Percentiles rank a stretch among this genome's conserved stretches.
These are phyloP conservation scores for Brachyhypopomus occidentalis DNA, from an alignment of 2,113 vertebrate species.

Conservation along the genomic window DNA sequence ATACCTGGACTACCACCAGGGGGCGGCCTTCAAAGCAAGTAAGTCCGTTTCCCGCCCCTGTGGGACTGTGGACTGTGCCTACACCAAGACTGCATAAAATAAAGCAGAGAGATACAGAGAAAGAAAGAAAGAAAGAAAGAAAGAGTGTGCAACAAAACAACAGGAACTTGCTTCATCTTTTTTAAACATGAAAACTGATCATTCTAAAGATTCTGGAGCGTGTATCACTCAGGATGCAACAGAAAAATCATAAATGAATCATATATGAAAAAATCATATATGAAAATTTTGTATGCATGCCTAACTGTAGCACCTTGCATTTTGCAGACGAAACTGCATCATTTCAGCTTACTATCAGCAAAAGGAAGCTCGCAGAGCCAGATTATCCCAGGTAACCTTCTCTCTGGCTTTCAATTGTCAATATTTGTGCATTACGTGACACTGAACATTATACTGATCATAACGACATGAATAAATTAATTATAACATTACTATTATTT, in stretches of 20 bases:
- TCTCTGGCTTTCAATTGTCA: not conserved
- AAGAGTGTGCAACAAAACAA: not conserved
- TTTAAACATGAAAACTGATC: not conserved
- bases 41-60: constrained; percentile 51
- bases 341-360: constrained; percentile 78
- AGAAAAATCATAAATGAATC: no score
- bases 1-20: constrained; percentile 81
- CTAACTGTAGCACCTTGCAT: constrained; percentile 22
- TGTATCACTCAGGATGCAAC: no score
- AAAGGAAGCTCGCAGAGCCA: constrained; percentile 65
- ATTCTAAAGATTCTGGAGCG: not conserved
- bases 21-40: constrained; percentile 84
- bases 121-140: no score
- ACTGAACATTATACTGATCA: no score
- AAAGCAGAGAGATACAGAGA: no score
- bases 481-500: constrained; percentile 5
- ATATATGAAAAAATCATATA: no score
- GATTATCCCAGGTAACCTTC: constrained; percentile 67
- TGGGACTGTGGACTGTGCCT: not conserved
- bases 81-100: not conserved
- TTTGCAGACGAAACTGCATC: constrained; percentile 76
- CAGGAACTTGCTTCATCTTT: not conserved
- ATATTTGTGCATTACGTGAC: not conserved
- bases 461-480: not conserved
- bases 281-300: no score